Evolutionary conservation across 2,888 invertebrate genomes (phyloP), one percentile per base, ranked within the genome.

Genomic region (Synergus umbraculus): DNA sequence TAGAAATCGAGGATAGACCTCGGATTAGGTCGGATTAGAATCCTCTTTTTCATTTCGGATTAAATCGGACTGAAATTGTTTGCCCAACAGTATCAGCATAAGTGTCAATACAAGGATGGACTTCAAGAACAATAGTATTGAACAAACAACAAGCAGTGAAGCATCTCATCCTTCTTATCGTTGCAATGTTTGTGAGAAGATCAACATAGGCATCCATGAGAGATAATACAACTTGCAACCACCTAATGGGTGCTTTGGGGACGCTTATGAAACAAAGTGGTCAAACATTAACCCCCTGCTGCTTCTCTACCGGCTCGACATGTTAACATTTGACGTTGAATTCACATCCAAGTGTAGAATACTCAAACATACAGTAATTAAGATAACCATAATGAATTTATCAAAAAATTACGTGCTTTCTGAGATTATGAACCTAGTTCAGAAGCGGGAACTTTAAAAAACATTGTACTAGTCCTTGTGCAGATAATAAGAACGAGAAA

Each of bases 201-300:
- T 63, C 22, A 41, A 54, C 41, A 64, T 41, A 46, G 76, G 67
- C 49, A 76, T 63, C 67, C 46, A 46, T 67, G 22, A 44, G 22
- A 44, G 22, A 67, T 79, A 77, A 81, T 77, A 76, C 49, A 65
- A 81, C 64, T 29, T 69, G 76, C 76, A 82, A 77, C 77, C 18
- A 58, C 69, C 76, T 77, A 82, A 78, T 78, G 76, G 79, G 46
- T 76, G 54, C 60, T 43, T 54, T 76, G 66, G 78, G 44, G 79
- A 81, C 60, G 76, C 78, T 78, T 76, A 78, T 63, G 66, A 78
- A 79, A 73, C 54, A 77, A 79, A 80, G 78, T 79, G 78, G 77
- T 76, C 43, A 41, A 78, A 66, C 78, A 77, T 80, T 79, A 78
- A 80, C 65, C 76, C 10, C 69, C 49, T 69, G 49, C 49, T 49